phyloP scores from a whole-genome alignment of 92 coral and sea anemone species.

The Palythoa grandiflora region DNA sequence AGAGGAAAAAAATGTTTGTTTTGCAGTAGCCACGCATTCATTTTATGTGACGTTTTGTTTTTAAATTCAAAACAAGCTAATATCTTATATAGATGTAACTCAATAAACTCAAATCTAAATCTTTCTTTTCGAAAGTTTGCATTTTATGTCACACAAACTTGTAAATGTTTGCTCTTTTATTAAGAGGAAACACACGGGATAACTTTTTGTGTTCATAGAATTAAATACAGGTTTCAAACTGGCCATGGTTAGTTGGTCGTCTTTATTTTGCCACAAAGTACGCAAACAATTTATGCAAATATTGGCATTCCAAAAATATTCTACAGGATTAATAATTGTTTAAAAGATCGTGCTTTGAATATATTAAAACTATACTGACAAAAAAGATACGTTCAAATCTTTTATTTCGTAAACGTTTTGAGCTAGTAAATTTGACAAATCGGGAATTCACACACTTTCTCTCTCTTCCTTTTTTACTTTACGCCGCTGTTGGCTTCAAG shows the following conservation, averaged over 20 bases:
- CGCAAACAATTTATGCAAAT: slow-evolving; percentile 11
- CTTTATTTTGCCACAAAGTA: not conserved
- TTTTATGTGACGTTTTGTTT: not conserved
- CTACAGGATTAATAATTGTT: too few relatives aligned
- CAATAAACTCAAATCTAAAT: not conserved
- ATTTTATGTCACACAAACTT: not conserved
- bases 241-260: not conserved
- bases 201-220: not conserved
- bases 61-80: not conserved
- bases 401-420: too few relatives aligned
- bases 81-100: not conserved
- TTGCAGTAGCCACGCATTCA: not conserved
- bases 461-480: too few relatives aligned
- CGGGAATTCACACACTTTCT: too few relatives aligned
- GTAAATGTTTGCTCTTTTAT: not conserved
- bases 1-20: not conserved
- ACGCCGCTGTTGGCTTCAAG: too few relatives aligned
- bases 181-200: not conserved
- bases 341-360: too few relatives aligned
- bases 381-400: too few relatives aligned
- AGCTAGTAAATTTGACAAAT: too few relatives aligned
- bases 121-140: not conserved
- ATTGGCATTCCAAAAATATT: not conserved
- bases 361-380: too few relatives aligned
- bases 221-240: not conserved